A percentile compares a stretch with the other conserved stretches of the same genome.
phyloP scores from a whole-genome alignment of 2,113 vertebrate species.

The Scortum barcoo region DNA sequence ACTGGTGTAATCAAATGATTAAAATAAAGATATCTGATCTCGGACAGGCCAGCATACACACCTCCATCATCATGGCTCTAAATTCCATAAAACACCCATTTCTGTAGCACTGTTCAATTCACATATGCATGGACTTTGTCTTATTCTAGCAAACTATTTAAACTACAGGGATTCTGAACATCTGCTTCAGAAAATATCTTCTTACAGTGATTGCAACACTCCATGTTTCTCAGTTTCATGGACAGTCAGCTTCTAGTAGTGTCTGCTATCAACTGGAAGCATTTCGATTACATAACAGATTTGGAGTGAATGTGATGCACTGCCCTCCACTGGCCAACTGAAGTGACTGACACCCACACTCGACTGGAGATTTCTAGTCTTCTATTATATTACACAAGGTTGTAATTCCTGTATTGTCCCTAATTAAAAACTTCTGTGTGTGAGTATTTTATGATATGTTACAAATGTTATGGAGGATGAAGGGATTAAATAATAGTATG shows the following conservation, averaged over 20 bases:
- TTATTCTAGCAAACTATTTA: constrained; percentile 8
- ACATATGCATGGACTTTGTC: neutral
- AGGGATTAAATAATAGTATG: neutral
- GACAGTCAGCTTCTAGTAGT: constrained; percentile 46
- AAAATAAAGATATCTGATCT: neutral
- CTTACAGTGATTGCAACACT: constrained; percentile 52
- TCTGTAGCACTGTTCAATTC: neutral
- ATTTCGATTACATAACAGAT: constrained; percentile 58
- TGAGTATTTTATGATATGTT: neutral
- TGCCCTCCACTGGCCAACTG: constrained; percentile 67
- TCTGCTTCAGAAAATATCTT: constrained; percentile 32
- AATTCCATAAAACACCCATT: neutral
- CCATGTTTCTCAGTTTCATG: constrained; percentile 32
- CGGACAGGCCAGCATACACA: neutral
- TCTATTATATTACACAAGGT: neutral
- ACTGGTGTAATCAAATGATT: neutral
- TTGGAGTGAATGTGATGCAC: constrained; percentile 13
- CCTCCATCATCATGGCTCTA: neutral
- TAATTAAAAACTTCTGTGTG: neutral
- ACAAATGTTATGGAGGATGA: neutral
- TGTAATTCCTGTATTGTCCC: neutral
- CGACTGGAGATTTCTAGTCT: constrained; percentile 1
- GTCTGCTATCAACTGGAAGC: constrained; percentile 43
- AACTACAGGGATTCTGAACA: neutral
- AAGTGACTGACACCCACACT: neutral